Evolutionary conservation across 2,113 vertebrate genomes (phyloP), one percentile per base, ranked within the genome.

Genomic region (Cololabis saira): DNA sequence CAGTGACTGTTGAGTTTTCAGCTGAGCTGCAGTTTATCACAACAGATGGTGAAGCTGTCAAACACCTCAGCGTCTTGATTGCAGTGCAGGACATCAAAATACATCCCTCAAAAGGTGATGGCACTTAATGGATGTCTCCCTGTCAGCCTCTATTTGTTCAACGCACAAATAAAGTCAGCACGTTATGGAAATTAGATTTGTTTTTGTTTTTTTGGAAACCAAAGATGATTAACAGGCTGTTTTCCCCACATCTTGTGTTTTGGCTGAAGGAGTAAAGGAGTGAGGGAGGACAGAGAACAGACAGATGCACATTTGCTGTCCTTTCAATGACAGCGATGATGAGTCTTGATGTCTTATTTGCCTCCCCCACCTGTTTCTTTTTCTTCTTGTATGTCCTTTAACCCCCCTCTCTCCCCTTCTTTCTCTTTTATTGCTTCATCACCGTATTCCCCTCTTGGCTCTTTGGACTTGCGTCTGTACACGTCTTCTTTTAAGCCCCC

Each of bases 261-360:
- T 56, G 59, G 5, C 37, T 37, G 59, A 64, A 53, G 57, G 63
- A 71, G 61, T 7, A 11, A 37, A 37, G 10, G 33, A 37, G 33
- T 9, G 33, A 37, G 33, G 33, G 33, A 37, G 33, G 33, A 37
- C 33, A 37, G 33, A 7, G 33, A 37, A 37, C 33, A 37, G n/a
- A 30, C 68, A 61, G 61, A 64, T 70, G 61, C 45, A 71, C 67
- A 27, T 76, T 83, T 67, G 71, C 40, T 33, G 72, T 71, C 74
- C 65, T 77, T 61, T 76, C 72, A 71, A 81, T 71, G 84, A 76
- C 72, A 61, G 13, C 33, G 18, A 60, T 30, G 40, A 58, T 37
- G 33, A 37, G 33, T 27, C 33, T 9, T 9, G 33, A 37, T n/a
- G 33, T 45, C 79, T 61, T 61, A 53, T 14, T 52, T 3, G 33